These are phyloP conservation scores for Volucella inflata DNA, from an alignment of 2,888 invertebrate genomes.

Conservation along the genomic window DNA sequence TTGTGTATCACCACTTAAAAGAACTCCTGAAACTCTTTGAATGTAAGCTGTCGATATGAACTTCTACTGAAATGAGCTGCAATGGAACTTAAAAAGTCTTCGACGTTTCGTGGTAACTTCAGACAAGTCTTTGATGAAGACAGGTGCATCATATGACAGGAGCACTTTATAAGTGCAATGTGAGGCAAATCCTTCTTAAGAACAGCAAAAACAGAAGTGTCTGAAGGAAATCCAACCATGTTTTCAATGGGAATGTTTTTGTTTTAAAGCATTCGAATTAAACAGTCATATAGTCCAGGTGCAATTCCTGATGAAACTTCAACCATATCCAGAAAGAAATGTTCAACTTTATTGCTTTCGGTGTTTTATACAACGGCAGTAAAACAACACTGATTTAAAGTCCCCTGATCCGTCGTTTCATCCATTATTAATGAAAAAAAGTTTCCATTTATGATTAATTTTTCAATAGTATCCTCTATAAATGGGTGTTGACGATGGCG, in stretches of 20 bases:
- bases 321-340: conserved; percentile 7
- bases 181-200: conserved; percentile 11
- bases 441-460: background rate
- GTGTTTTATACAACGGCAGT: conserved; percentile 1
- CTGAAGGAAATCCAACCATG: conserved; percentile 21
- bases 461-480: background rate
- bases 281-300: background rate
- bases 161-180: conserved; percentile 8
- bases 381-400: conserved; percentile 7
- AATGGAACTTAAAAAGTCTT: background rate
- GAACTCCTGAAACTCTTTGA: conserved; percentile 20
- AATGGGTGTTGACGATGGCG: no score
- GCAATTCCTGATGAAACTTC: conserved; percentile 9
- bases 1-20: conserved; percentile 15
- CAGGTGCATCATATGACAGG: conserved; percentile 14
- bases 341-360: conserved; percentile 5
- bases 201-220: conserved; percentile 27
- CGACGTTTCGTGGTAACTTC: conserved; percentile 5
- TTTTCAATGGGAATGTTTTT: conserved; percentile 6
- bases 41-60: conserved; percentile 3
- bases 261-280: conserved; percentile 3
- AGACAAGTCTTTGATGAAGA: conserved; percentile 9
- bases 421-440: conserved; percentile 4
- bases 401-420: conserved; percentile 12
- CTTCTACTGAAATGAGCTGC: conserved; percentile 9